Base-by-base conservation (phyloP, 2,888 invertebrate species). In the Drosophila cognata region DNA sequence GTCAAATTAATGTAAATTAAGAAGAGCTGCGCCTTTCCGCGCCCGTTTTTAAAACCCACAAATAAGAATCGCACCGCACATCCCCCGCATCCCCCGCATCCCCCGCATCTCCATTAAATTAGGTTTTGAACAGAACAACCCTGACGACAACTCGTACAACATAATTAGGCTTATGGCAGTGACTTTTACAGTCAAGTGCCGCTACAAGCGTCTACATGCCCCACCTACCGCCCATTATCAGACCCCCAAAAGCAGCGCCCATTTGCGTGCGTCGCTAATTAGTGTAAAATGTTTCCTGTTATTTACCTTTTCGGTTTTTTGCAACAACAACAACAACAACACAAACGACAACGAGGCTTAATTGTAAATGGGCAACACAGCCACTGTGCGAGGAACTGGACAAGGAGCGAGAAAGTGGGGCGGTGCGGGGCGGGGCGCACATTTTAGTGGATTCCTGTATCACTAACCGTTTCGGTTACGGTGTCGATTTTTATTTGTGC, bases 221-320 rank as follows among this genome's bases (percentile, higher is more conserved):
- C n/a, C n/a, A 3, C 48, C 48, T 29, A 10, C 25, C 21, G 4
- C 21, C 56, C 38, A 18, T 46, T 46, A 46, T 25, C 18, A 10
- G 25, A 28, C 1, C 16, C 21, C 6, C 5, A 33, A 56, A 64
- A 69, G 62, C 69, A 70, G 57, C 79, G 60, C 72, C 84, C 80
- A 84, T 86, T 88, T 88, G 88, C 81, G 88, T 87, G 88, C 83
- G 83, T 80, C 85, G 88, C 87, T 88, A 88, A 88, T 88, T 88
- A 88, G 87, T 88, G 88, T 88, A 88, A 88, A 88, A 88, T 88
- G 87, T 88, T 88, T 88, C 87, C 87, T 87, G 88, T 88, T 88
- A 88, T 88, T 88, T 88, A 88, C 87, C 88, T 88, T 82, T 88
- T 88, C 87, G 72, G 85, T 82, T 77, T 82, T 77, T 72, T n/a